Conservation (phyloP, 2,113 vertebrate genomes). For the Dermatemys mawii region DNA sequence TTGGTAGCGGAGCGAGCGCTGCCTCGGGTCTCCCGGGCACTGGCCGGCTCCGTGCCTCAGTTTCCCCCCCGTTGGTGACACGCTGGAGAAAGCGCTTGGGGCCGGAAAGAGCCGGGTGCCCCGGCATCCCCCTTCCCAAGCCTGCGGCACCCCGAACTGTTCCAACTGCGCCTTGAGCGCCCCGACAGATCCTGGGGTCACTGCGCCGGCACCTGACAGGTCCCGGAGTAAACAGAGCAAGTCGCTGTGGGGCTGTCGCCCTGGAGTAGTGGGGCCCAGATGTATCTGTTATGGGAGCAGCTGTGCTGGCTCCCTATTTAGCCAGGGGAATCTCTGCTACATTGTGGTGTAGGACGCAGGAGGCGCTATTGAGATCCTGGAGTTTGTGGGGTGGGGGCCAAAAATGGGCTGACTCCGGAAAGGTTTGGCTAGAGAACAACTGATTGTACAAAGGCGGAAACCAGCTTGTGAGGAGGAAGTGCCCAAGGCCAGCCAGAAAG, state of each 20-base stretch:
- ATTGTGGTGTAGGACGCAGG: rapidly evolving
- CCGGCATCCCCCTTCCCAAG: too few species aligned
- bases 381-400: neutral
- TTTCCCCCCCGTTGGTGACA: too few species aligned
- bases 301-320: neutral
- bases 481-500: neutral
- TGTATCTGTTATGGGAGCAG: neutral
- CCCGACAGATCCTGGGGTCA: too few species aligned
- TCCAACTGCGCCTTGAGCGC: too few species aligned
- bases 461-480: neutral
- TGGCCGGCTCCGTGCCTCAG: neutral
- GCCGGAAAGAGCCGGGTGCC: too few species aligned
- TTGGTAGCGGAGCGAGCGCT: neutral
- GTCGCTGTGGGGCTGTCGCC: too few species aligned
- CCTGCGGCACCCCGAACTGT: too few species aligned
- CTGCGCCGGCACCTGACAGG: too few species aligned
- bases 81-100: too few species aligned
- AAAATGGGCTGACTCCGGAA: neutral
- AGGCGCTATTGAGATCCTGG: too few species aligned
- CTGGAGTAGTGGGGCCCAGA: neutral
- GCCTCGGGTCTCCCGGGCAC: too few species aligned
- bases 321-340: neutral
- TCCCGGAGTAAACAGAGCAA: too few species aligned
- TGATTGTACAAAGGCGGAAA: neutral
- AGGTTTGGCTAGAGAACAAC: neutral